These are phyloP conservation scores for Montipora sp. DNA, from an alignment of 64 coral and sea anemone species.

Conservation along the genomic window DNA sequence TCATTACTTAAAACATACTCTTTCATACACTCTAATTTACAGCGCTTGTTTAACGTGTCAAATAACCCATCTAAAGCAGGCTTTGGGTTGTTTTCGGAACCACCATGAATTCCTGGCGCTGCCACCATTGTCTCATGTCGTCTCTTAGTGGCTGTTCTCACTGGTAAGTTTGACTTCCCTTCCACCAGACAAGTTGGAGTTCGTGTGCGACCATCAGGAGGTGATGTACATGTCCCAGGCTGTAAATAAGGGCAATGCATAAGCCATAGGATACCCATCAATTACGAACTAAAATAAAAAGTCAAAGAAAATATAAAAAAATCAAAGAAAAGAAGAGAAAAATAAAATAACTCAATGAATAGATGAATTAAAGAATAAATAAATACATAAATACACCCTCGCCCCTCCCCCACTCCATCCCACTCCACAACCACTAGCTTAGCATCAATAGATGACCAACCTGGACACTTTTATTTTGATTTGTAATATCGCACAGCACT, in stretches of 20 bases:
- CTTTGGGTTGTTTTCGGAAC: conserved; percentile 51
- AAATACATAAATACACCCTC: background rate
- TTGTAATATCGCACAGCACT: background rate
- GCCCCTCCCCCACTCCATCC: conserved; percentile 8
- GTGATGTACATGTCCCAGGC: background rate
- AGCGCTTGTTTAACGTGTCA: conserved; percentile 66
- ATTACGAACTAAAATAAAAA: too few species aligned
- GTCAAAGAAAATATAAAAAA: conserved; percentile 9
- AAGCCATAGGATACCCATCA: background rate
- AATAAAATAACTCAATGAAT: background rate
- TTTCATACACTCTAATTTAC: too few species aligned
- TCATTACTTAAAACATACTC: conserved; percentile 53
- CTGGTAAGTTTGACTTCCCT: conserved; percentile 28
- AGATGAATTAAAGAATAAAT: background rate
- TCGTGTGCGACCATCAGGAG: conserved; percentile 49
- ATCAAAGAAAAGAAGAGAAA: background rate
- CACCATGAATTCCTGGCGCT: conserved; percentile 70
- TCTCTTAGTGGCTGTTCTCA: conserved; percentile 40
- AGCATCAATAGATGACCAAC: background rate
- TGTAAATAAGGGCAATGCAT: background rate
- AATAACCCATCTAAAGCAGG: conserved; percentile 78
- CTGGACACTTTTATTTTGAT: conserved; percentile 4
- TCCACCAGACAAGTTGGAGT: conserved; percentile 65
- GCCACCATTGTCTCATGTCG: conserved; percentile 67
- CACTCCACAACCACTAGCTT: conserved; percentile 11